A percentile compares a stretch with the other conserved stretches of the same genome.
Evolutionary conservation across 2,113 vertebrate genomes (phyloP).

Genomic region (Sorex araneus): DNA sequence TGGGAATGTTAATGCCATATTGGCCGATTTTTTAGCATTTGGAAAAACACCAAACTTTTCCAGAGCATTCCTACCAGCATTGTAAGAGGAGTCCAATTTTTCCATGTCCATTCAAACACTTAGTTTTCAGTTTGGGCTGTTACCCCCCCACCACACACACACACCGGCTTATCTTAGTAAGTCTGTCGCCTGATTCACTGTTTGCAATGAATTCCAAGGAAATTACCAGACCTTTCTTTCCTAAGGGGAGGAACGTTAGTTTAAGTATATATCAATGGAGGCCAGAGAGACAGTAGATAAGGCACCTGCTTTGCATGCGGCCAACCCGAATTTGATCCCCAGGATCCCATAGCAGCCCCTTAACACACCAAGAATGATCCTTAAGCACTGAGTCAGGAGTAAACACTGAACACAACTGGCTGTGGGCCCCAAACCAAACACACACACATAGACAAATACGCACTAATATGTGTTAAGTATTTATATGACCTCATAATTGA

Average conservation of each 20-base stretch:
- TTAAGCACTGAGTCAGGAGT: too few species aligned
- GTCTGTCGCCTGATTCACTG: not conserved
- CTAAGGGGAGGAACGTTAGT: not conserved
- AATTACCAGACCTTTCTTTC: not conserved
- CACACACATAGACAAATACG: not conserved
- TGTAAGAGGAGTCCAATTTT: not conserved
- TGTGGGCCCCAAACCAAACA: not conserved
- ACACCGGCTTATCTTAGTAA: too few species aligned
- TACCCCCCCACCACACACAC: too few species aligned
- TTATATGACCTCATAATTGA: not conserved
- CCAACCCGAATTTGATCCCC: too few species aligned
- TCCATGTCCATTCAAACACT: not conserved
- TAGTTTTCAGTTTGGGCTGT: conserved; percentile 5
- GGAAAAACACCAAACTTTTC: not conserved
- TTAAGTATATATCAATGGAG: not conserved
- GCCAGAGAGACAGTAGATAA: too few species aligned
- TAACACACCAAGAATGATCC: too few species aligned
- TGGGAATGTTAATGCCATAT: not conserved
- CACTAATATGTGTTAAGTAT: not conserved
- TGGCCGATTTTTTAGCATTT: not conserved
- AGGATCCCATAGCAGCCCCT: too few species aligned
- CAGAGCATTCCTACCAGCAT: not conserved
- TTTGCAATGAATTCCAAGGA: not conserved
- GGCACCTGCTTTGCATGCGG: too few species aligned
- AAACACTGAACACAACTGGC: too few species aligned